Conservation (phyloP, 2,797 vertebrate genomes). For the Falco berigora region DNA sequence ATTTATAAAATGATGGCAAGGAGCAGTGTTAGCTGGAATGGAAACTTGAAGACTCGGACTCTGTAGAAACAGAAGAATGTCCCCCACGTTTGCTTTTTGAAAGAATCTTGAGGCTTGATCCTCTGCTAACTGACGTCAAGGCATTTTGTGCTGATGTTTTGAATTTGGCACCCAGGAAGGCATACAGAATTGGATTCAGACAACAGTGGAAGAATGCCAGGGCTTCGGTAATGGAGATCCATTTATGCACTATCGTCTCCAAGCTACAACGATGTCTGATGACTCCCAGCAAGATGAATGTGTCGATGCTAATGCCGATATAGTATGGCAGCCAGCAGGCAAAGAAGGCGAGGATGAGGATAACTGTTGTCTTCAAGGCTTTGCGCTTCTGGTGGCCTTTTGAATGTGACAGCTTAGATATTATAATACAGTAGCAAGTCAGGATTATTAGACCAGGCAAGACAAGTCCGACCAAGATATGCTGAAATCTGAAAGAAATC, state of each 20-base stretch:
- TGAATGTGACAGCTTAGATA: conserved; percentile 85
- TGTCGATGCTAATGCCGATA: conserved; percentile 85
- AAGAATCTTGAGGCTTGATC: conserved; percentile 91
- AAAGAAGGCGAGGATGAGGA: conserved; percentile 94
- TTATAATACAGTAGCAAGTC: conserved; percentile 94
- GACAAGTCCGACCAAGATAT: conserved; percentile 90
- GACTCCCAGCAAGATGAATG: conserved; percentile 80
- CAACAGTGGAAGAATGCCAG: conserved; percentile 97
- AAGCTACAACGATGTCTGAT: conserved; percentile 78
- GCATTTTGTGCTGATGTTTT: conserved; percentile 90
- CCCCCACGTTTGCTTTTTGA: conserved; percentile 88
- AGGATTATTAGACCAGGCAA: conserved; percentile 92
- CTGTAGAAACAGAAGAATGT: conserved; percentile 94
- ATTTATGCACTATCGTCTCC: conserved; percentile 81
- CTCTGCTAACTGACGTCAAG: conserved; percentile 83
- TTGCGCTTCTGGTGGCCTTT: conserved; percentile 93
- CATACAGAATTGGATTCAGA: conserved; percentile 96
- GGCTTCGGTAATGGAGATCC: conserved; percentile 90
- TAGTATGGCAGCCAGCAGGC: conserved; percentile 96
- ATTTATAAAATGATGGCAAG: background rate
- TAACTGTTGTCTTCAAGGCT: conserved; percentile 93
- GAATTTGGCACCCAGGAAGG: conserved; percentile 95
- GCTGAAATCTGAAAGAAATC: conserved; percentile 87
- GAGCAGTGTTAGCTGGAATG: conserved; percentile 86
- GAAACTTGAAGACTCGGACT: conserved; percentile 96